Percentiles rank a stretch among this genome's conserved stretches.
Evolutionary conservation across 2,113 vertebrate genomes (phyloP).

Genomic region (Scomber japonicus): DNA sequence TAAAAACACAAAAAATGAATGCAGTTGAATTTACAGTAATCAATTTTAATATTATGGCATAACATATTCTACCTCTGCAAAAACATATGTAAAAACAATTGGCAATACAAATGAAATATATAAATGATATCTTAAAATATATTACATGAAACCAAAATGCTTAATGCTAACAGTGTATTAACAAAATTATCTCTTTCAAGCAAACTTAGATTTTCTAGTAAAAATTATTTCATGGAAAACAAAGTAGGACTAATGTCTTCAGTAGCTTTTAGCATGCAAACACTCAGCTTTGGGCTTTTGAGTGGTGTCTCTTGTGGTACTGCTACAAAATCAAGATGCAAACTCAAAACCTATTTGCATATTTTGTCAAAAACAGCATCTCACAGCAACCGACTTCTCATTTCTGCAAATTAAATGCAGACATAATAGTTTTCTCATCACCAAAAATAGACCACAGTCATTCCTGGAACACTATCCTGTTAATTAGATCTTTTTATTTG

Average conservation of each 20-base stretch:
- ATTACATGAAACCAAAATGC: slow-evolving; percentile 34
- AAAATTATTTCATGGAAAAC: slow-evolving; percentile 30
- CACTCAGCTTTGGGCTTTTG: slow-evolving; percentile 28
- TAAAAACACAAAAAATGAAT: slow-evolving; percentile 63
- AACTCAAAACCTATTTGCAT: slow-evolving; percentile 91
- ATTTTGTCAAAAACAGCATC: slow-evolving; percentile 91
- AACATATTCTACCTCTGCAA: slow-evolving; percentile 29
- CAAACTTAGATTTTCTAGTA: slow-evolving; percentile 23
- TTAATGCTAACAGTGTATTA: slow-evolving; percentile 8
- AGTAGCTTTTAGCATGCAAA: slow-evolving; percentile 56
- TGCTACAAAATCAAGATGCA: slow-evolving; percentile 62
- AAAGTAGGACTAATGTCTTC: slow-evolving; percentile 27
- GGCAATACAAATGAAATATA: slow-evolving; percentile 32
- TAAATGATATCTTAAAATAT: slow-evolving; percentile 39
- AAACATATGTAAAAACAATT: slow-evolving; percentile 49
- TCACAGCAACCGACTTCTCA: slow-evolving; percentile 89
- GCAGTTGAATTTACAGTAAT: slow-evolving; percentile 61
- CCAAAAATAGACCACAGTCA: slow-evolving; percentile 90
- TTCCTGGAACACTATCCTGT: slow-evolving; percentile 77
- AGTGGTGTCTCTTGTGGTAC: slow-evolving; percentile 38
- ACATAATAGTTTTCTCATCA: slow-evolving; percentile 89
- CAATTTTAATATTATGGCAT: slow-evolving; percentile 41
- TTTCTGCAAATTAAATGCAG: slow-evolving; percentile 91
- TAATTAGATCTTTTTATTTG: background rate
- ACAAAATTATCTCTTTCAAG: slow-evolving; percentile 13